phyloP scores from a whole-genome alignment of 2,797 vertebrate species.

The Echiichthys vipera region DNA sequence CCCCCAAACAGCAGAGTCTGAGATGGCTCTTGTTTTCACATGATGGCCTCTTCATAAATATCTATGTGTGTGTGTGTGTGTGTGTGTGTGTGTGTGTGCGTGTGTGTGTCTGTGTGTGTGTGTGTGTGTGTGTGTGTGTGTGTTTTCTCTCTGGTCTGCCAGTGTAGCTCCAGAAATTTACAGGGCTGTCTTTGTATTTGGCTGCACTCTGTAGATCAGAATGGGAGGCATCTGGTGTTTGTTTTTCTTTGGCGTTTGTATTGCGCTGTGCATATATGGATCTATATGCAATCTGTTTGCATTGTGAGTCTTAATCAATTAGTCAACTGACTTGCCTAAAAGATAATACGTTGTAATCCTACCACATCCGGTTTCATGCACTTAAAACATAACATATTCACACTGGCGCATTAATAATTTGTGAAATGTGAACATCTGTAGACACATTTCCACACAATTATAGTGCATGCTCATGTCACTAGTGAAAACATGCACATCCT shows the following conservation, averaged over 20 bases:
- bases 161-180: slow-evolving; percentile 38
- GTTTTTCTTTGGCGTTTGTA: slow-evolving; percentile 27
- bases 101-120: background rate
- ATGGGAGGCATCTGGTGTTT: slow-evolving; percentile 55
- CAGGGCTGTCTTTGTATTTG: slow-evolving; percentile 38
- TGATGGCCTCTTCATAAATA: background rate
- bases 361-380: slow-evolving; percentile 6
- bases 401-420: slow-evolving; percentile 40
- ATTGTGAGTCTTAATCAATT: background rate
- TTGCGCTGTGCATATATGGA: background rate
- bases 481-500: slow-evolving; percentile 4
- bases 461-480: background rate
- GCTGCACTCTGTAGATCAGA: slow-evolving; percentile 33
- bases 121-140: background rate
- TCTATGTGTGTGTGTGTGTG: background rate
- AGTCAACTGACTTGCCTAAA: background rate
- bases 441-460: slow-evolving; percentile 31
- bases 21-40: slow-evolving; percentile 31
- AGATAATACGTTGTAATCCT: slow-evolving; percentile 8
- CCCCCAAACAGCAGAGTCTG: slow-evolving; percentile 6
- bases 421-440: slow-evolving; percentile 26
- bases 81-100: background rate
- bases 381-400: slow-evolving; percentile 25
- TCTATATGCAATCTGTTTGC: slow-evolving; percentile 26
- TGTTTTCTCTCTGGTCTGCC: slow-evolving; percentile 31